phyloP scores from a whole-genome alignment of 2,888 invertebrate species.

The Chrysomela aeneicollis region DNA sequence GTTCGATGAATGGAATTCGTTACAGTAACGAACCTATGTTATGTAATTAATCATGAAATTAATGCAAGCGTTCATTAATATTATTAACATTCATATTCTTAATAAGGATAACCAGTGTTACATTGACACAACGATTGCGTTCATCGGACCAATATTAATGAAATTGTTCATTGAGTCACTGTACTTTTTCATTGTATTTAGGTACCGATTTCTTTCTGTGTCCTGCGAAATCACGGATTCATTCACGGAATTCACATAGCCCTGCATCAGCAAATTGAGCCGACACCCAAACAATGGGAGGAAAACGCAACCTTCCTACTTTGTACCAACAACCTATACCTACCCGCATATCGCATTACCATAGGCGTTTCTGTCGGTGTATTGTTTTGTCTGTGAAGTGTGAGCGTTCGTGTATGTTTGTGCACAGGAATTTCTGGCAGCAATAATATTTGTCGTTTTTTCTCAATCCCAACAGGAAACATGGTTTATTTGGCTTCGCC shows the following conservation, averaged over 20 bases:
- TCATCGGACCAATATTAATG: too few species aligned
- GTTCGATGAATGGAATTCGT: too few species aligned
- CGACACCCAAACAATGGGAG: slow-evolving; percentile 24
- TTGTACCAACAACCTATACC: too few species aligned
- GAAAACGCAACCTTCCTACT: slow-evolving; percentile 24
- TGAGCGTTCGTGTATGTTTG: not conserved
- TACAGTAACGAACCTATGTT: too few species aligned
- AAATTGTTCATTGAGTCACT: too few species aligned
- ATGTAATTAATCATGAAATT: too few species aligned
- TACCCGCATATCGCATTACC: slow-evolving; percentile 23
- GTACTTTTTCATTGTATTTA: too few species aligned
- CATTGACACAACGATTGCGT: too few species aligned
- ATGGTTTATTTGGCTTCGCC: slow-evolving; percentile 38
- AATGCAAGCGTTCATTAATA: too few species aligned
- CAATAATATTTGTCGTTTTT: slow-evolving; percentile 31
- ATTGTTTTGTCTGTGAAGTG: slow-evolving; percentile 33
- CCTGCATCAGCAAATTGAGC: not conserved
- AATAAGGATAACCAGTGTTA: too few species aligned
- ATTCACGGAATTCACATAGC: not conserved
- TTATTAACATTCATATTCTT: too few species aligned
- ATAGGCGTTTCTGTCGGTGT: slow-evolving; percentile 26
- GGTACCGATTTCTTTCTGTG: too few species aligned
- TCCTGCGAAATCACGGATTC: not conserved
- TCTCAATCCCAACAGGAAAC: slow-evolving; percentile 34
- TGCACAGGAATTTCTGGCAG: slow-evolving; percentile 30